phyloP scores from a whole-genome alignment of 2,797 vertebrate genomes.

The Neomorphus geoffroyi region DNA sequence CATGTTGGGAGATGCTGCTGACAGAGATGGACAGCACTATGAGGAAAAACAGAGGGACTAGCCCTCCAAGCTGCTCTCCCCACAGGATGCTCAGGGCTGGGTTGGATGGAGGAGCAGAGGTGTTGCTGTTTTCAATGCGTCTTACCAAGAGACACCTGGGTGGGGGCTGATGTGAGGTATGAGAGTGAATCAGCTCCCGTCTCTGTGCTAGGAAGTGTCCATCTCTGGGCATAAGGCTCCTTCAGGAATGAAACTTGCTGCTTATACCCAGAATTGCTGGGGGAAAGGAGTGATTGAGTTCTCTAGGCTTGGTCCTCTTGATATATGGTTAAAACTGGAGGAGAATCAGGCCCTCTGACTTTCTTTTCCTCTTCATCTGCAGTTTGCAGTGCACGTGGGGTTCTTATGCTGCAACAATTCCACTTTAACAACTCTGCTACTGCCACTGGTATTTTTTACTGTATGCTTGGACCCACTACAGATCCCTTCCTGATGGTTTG shows the following conservation, averaged over 20 bases:
- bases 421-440: neutral
- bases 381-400: neutral
- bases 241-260: neutral
- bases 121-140: neutral
- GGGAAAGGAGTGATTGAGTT: neutral
- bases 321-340: neutral
- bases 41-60: neutral
- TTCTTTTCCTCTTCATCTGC: neutral
- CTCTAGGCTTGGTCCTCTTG: neutral
- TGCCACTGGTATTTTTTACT: neutral
- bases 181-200: too few relatives aligned
- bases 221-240: neutral
- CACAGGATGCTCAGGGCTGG: neutral
- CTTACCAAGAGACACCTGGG: neutral
- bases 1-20: neutral
- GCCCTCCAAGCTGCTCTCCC: neutral
- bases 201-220: neutral
- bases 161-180: neutral
- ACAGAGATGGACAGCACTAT: accelerated
- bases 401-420: neutral
- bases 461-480: neutral
- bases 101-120: neutral
- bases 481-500: neutral
- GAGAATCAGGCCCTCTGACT: neutral
- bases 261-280: neutral